A percentile compares a stretch with the other conserved stretches of the same genome.
These are phyloP conservation scores for Cottoperca gobio DNA, from an alignment of 2,797 vertebrate genomes.

Conservation along the genomic window DNA sequence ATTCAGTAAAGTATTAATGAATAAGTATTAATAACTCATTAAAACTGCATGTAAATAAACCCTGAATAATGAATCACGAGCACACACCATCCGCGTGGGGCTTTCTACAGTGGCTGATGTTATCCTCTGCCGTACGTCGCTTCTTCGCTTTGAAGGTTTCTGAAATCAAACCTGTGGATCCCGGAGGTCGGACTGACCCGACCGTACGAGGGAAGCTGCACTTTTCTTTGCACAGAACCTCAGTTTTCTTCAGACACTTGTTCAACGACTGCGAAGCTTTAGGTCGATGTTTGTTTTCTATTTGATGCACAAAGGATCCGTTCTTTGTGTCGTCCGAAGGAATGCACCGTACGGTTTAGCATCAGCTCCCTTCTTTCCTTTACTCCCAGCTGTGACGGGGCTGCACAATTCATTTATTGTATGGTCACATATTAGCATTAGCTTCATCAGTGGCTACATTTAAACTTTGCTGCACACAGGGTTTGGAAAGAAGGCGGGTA, in stretches of 20 bases:
- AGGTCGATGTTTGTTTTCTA: constrained; percentile 24
- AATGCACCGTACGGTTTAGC: constrained; percentile 46
- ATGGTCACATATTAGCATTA: too few relatives aligned
- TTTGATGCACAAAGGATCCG: constrained; percentile 56
- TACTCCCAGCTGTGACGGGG: neutral
- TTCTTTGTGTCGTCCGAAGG: constrained; percentile 57
- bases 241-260: constrained; percentile 52
- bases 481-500: too few relatives aligned
- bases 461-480: too few relatives aligned
- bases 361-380: constrained; percentile 24
- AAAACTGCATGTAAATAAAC: neutral
- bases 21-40: neutral
- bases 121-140: neutral
- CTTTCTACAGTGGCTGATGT: constrained; percentile 13
- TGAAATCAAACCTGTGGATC: constrained; percentile 29
- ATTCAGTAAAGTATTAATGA: neutral
- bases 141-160: neutral
- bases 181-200: constrained; percentile 8
- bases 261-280: constrained; percentile 45
- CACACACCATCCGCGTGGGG: neutral
- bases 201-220: constrained; percentile 66
- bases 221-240: constrained; percentile 79
- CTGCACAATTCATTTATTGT: constrained; percentile 1
- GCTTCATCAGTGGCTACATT: neutral
- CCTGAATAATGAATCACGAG: neutral